Percentiles rank a stretch among this genome's conserved stretches.
Evolutionary conservation across 2,888 invertebrate species (phyloP).

Genomic region (Rhogogaster chlorosoma): DNA sequence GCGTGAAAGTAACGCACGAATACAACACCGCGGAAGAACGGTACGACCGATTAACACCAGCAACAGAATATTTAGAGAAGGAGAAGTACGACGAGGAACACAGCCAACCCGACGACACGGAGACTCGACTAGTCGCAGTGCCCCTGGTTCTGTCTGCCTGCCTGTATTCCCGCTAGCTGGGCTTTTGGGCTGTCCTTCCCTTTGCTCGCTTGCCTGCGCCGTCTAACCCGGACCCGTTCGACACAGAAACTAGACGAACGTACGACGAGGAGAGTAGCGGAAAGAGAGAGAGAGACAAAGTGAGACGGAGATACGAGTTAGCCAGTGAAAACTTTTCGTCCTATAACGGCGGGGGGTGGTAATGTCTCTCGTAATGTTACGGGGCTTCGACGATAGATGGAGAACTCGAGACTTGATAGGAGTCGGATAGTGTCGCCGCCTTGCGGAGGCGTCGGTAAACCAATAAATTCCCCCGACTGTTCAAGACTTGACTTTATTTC

Average conservation of each 20-base stretch:
- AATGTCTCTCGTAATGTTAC: too few relatives aligned
- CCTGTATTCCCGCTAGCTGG: neutral
- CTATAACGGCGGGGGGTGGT: too few relatives aligned
- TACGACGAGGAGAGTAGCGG: neutral
- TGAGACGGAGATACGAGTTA: neutral
- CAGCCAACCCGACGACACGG: neutral
- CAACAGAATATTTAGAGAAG: too few relatives aligned
- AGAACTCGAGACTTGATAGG: neutral
- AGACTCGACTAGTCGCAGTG: neutral
- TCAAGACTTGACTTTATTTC: too few relatives aligned
- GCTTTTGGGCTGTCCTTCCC: too few relatives aligned
- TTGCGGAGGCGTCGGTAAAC: slow-evolving; percentile 10
- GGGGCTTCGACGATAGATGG: too few relatives aligned
- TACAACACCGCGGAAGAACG: neutral
- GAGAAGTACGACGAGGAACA: neutral
- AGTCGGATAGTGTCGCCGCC: neutral
- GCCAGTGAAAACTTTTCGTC: neutral
- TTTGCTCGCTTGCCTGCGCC: slow-evolving; percentile 26
- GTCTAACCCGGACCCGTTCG: slow-evolving; percentile 45
- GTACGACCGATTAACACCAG: neutral
- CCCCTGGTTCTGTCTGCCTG: neutral
- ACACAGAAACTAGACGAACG: slow-evolving; percentile 25
- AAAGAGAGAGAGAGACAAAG: neutral
- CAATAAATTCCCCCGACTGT: neutral
- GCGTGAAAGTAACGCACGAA: neutral